Percentiles rank a stretch among this genome's conserved stretches.
These are phyloP conservation scores for Ophion costatus DNA, from an alignment of 2,888 invertebrate genomes.

Conservation along the genomic window DNA sequence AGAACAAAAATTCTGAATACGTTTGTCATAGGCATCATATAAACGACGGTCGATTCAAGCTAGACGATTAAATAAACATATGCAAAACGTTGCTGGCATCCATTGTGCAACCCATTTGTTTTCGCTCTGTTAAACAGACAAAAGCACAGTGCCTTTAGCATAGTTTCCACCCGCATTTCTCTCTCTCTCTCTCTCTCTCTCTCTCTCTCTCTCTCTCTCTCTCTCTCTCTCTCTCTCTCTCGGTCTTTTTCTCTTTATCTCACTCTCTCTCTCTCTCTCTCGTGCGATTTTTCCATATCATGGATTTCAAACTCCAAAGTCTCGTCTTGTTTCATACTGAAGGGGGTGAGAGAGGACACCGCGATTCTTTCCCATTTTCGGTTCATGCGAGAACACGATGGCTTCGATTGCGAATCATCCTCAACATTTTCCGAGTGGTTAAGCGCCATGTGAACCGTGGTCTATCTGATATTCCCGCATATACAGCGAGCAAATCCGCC, in stretches of 20 bases:
- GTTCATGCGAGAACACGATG: slow-evolving; percentile 37
- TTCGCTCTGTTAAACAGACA: slow-evolving; percentile 33
- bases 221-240: background rate
- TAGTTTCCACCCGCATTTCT: slow-evolving; percentile 12
- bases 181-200: background rate
- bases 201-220: slow-evolving; percentile 18
- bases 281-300: slow-evolving; percentile 45
- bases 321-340: slow-evolving; percentile 45
- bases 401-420: slow-evolving; percentile 62
- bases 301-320: slow-evolving; percentile 47
- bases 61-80: too few relatives aligned
- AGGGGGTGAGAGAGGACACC: slow-evolving; percentile 8
- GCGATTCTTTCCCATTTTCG: slow-evolving; percentile 50
- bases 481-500: background rate
- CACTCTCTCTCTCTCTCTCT: slow-evolving; percentile 34
- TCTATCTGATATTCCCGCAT: slow-evolving; percentile 52
- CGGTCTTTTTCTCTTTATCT: slow-evolving; percentile 11
- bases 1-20: too few relatives aligned
- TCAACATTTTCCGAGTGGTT: slow-evolving; percentile 62
- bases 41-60: too few relatives aligned
- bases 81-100: background rate
- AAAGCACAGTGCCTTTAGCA: slow-evolving; percentile 16
- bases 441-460: slow-evolving; percentile 59
- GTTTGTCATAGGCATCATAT: too few relatives aligned
- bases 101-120: slow-evolving; percentile 7